Conservation (phyloP, 1,140 invertebrate genomes). For the Zaprionus vittiger region DNA sequence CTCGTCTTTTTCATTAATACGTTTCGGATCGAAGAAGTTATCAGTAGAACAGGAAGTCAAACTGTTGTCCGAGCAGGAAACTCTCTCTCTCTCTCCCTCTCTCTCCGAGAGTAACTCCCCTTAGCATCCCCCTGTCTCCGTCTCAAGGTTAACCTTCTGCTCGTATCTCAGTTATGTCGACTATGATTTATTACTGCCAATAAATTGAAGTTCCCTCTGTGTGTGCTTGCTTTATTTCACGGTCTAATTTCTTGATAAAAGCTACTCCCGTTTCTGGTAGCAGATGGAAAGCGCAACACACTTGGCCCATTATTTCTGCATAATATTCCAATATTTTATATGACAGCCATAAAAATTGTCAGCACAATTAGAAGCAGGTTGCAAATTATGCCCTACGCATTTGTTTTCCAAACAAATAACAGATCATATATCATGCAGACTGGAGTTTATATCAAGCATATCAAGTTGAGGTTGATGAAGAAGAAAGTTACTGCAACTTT, state of each 20-base stretch:
- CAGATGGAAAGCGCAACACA: slow-evolving; percentile 58
- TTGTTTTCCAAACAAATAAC: slow-evolving; percentile 30
- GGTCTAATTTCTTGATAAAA: slow-evolving; percentile 79
- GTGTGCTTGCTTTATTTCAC: slow-evolving; percentile 65
- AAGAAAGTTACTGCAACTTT: neutral
- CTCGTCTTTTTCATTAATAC: slow-evolving; percentile 40
- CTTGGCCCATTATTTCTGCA: slow-evolving; percentile 68
- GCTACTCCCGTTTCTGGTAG: slow-evolving; percentile 43
- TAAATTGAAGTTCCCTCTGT: slow-evolving; percentile 58
- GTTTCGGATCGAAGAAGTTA: slow-evolving; percentile 8
- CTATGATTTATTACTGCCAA: slow-evolving; percentile 72
- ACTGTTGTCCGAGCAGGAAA: slow-evolving; percentile 1
- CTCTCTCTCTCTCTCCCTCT: neutral
- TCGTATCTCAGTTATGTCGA: slow-evolving; percentile 22
- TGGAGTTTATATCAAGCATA: neutral
- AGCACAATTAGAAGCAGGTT: slow-evolving; percentile 66
- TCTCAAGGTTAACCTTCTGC: slow-evolving; percentile 20
- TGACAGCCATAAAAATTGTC: slow-evolving; percentile 72
- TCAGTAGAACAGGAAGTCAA: slow-evolving; percentile 23
- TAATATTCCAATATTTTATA: slow-evolving; percentile 72
- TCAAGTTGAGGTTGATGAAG: neutral
- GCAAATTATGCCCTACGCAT: slow-evolving; percentile 49
- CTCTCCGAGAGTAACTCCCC: neutral
- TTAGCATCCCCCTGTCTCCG: neutral
- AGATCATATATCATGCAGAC: slow-evolving; percentile 24